phyloP scores from a whole-genome alignment of 2,797 vertebrate species.

The Fundulus diaphanus region DNA sequence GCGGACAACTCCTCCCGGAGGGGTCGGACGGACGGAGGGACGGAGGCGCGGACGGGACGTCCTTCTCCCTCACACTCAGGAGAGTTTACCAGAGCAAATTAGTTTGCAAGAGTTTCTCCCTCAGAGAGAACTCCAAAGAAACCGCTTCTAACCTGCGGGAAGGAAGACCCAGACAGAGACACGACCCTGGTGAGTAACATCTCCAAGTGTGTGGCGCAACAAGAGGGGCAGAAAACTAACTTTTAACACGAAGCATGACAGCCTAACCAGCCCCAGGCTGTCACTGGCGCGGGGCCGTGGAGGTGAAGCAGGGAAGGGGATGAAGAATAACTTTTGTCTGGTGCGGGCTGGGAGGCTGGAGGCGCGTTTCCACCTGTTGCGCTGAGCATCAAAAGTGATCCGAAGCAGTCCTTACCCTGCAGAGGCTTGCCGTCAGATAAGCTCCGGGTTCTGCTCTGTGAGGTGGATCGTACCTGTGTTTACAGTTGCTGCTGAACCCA shows the following conservation, averaged over 20 bases:
- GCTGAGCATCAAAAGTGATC: constrained; percentile 40
- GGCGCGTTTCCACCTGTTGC: constrained; percentile 71
- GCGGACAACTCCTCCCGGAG: constrained; percentile 42
- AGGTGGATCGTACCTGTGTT: constrained; percentile 8
- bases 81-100: constrained; percentile 60
- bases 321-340: neutral
- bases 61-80: constrained; percentile 33
- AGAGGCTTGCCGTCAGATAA: neutral
- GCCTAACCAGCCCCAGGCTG: neutral
- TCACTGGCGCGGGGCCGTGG: too few relatives aligned
- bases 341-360: neutral
- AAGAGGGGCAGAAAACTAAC: neutral
- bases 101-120: constrained; percentile 47
- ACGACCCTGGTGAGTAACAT: constrained; percentile 73
- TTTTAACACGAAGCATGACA: neutral
- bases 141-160: constrained; percentile 10
- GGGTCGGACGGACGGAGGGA: constrained; percentile 49
- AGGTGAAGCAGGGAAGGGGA: neutral
- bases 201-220: neutral
- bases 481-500: constrained; percentile 2
- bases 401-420: constrained; percentile 10
- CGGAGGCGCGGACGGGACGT: constrained; percentile 56
- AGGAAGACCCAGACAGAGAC: constrained; percentile 27
- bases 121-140: neutral
- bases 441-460: too few relatives aligned